Conservation (phyloP, 1,140 invertebrate genomes). For the Heliothis subflexa region DNA sequence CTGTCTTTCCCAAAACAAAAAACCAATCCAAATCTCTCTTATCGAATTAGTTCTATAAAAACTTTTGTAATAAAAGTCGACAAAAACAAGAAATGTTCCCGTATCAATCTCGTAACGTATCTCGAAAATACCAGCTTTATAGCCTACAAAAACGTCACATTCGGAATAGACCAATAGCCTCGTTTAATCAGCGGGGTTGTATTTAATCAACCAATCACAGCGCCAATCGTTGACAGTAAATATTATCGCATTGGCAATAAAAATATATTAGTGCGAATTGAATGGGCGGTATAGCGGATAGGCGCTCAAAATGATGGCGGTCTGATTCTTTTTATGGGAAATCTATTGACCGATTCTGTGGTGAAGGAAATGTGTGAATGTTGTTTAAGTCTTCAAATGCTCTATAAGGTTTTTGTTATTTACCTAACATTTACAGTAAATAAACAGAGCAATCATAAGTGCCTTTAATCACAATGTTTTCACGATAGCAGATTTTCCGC, state of each 20-base stretch:
- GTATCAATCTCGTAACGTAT: conserved; percentile 10
- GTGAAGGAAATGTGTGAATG: too few relatives aligned
- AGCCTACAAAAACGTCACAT: conserved; percentile 17
- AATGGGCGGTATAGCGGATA: conserved; percentile 14
- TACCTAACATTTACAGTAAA: too few relatives aligned
- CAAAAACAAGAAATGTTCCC: background rate
- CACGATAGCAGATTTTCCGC: too few relatives aligned
- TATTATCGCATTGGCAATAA: conserved; percentile 39
- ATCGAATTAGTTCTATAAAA: conserved; percentile 9
- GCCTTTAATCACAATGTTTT: too few relatives aligned
- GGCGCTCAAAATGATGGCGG: conserved; percentile 22
- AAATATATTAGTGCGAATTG: conserved; percentile 38
- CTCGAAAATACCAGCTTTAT: conserved; percentile 12
- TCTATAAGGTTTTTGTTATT: too few relatives aligned
- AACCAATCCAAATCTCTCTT: background rate
- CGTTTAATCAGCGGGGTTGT: conserved; percentile 25
- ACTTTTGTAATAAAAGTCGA: conserved; percentile 16
- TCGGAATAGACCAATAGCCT: background rate
- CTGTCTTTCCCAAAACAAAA: background rate
- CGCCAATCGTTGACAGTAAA: conserved; percentile 18
- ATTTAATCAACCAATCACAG: conserved; percentile 26
- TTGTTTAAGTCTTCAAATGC: too few relatives aligned
- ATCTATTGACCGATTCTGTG: background rate
- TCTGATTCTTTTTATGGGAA: background rate
- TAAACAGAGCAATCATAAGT: too few relatives aligned